Evolutionary conservation across 2,797 vertebrate species (phyloP), one percentile per base, ranked within the genome.

Genomic region (Typhlichthys subterraneus): DNA sequence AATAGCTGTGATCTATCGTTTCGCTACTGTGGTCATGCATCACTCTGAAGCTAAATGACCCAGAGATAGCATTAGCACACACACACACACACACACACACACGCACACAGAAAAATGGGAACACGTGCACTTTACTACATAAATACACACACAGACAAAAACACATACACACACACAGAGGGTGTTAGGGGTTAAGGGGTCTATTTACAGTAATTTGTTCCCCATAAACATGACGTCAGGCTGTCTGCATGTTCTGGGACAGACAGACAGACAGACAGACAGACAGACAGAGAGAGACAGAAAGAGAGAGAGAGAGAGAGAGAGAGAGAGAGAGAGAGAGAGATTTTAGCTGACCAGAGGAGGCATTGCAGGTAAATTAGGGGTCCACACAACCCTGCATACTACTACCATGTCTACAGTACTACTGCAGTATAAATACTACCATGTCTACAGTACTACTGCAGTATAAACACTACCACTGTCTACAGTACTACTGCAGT

Each of bases 1-100:
- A 33, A 33, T 33, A 33, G 31, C 31, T 4, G 31, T 33, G 31
- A 33, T 33, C 31, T 33, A 33, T 33, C 4, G 31, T 33, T 4
- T 33, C 31, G 77, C 69, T 65, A 14, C n/a, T n/a, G 13, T 76
- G 87, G 73, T 84, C 86, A 85, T 73, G 73, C 81, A 72, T 86
- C 81, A 82, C 74, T 75, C 87, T 75, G 80, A 90, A 89, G 85
- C 86, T 88, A 90, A 93, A 92, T 91, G 90, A 91, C 87, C 90
- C 85, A 87, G 89, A 84, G 88, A 94, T 91, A 91, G 88, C 80
- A 88, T 86, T 83, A 89, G 86, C 89, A 48, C 19, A 86, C 31
- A 33, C 31, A 33, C 31, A 6, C 23, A 12, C 46, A 42, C 17
- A 11, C 33, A 23, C 47, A 42, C 33, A 23, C 33, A 53, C 49